Conservation (phyloP, 2,113 vertebrate genomes). For the Delphinapterus leucas region DNA sequence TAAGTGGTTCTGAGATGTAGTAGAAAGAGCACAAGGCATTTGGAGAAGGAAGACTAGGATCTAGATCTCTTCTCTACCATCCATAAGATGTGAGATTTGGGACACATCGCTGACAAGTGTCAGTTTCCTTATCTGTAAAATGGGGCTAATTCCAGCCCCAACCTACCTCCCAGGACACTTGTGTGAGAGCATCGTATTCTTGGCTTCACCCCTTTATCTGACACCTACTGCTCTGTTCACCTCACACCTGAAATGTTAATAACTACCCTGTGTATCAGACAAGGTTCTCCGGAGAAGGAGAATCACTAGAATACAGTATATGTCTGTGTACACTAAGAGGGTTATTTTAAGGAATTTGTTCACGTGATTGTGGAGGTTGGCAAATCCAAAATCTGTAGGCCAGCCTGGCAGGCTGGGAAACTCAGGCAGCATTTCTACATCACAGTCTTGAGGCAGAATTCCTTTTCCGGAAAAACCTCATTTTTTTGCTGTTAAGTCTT, state of each 20-base stretch:
- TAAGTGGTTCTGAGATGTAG: not conserved
- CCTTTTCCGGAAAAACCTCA: not conserved
- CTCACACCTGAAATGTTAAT: not conserved
- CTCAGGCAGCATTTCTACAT: not conserved
- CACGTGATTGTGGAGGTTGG: not conserved
- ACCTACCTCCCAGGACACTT: too few species aligned
- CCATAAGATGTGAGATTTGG: not conserved
- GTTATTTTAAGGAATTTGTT: not conserved
- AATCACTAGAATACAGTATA: not conserved
- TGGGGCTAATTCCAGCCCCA: not conserved
- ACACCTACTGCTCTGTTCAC: not conserved
- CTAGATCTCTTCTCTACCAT: not conserved
- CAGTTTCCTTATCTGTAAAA: not conserved
- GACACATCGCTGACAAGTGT: not conserved
- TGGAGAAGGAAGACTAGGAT: not conserved
- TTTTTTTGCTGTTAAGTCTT: not conserved
- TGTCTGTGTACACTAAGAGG: too few species aligned
- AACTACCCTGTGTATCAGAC: too few species aligned
- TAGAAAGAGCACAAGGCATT: not conserved
- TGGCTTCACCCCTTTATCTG: not conserved
- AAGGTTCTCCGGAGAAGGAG: not conserved
- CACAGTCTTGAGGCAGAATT: not conserved
- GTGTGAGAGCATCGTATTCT: not conserved
- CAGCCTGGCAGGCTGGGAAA: not conserved
- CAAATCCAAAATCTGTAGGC: not conserved